Conservation (phyloP, 2,113 vertebrate species). For the Phalacrocorax brasilianus region DNA sequence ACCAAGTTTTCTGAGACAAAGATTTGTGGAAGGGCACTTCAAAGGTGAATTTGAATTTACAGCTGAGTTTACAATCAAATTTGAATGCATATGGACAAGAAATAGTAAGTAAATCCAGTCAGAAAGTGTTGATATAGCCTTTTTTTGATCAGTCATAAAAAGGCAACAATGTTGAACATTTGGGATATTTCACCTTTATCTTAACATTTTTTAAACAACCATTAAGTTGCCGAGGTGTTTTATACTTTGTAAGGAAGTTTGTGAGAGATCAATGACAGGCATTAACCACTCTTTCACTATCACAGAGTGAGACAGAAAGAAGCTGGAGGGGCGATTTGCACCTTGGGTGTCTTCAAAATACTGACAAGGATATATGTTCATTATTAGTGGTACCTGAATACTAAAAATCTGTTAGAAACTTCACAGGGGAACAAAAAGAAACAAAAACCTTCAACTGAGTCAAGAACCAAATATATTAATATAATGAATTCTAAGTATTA, state of each 20-base stretch:
- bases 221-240: background rate
- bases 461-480: background rate
- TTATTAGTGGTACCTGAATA: background rate
- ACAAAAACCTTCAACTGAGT: background rate
- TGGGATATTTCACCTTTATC: background rate
- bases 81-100: background rate
- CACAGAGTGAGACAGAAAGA: background rate
- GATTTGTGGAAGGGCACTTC: background rate
- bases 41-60: background rate
- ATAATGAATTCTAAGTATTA: background rate
- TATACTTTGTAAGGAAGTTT: background rate
- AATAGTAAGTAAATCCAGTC: background rate
- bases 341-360: background rate
- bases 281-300: background rate
- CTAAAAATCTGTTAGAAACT: background rate
- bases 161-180: background rate
- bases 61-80: background rate
- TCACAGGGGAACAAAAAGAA: accelerated
- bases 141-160: background rate
- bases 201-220: background rate
- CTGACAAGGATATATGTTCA: background rate
- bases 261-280: background rate
- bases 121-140: background rate
- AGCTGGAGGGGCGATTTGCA: background rate
- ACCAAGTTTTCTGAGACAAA: background rate